Conservation (phyloP, 2,797 vertebrate species). For the Tinamus major region DNA sequence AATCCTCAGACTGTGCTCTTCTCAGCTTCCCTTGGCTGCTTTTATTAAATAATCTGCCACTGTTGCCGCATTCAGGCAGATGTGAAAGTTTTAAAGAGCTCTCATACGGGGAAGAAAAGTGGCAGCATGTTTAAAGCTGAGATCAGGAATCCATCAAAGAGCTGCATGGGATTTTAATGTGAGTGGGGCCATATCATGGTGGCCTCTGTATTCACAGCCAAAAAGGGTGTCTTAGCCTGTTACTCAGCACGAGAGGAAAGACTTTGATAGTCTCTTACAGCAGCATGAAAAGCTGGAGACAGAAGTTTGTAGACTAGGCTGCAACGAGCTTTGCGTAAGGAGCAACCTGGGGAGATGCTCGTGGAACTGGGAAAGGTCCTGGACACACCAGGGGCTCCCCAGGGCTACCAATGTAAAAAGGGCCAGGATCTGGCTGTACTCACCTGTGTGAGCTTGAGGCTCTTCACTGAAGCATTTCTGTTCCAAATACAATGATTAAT, state of each 20-base stretch:
- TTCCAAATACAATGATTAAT: background rate
- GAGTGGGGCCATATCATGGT: rapidly evolving
- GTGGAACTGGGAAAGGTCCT: background rate
- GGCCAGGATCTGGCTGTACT: background rate
- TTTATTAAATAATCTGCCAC: background rate
- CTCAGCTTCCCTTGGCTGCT: background rate
- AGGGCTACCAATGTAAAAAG: background rate
- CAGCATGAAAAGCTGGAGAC: background rate
- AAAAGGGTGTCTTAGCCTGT: background rate
- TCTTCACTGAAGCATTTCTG: background rate
- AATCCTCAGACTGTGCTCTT: rapidly evolving
- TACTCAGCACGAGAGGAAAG: background rate
- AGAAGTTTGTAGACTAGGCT: background rate
- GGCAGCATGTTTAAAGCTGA: background rate
- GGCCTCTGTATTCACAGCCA: background rate
- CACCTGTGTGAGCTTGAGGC: rapidly evolving
- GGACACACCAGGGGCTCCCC: background rate
- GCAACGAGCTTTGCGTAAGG: rapidly evolving
- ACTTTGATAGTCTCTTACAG: background rate
- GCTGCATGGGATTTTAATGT: background rate
- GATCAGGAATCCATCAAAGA: background rate
- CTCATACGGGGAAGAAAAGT: background rate
- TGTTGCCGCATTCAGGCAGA: background rate
- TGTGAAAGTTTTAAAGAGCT: background rate
- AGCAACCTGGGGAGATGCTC: rapidly evolving